phyloP scores from a whole-genome alignment of 2,113 vertebrate species.

The Mustela nigripes region DNA sequence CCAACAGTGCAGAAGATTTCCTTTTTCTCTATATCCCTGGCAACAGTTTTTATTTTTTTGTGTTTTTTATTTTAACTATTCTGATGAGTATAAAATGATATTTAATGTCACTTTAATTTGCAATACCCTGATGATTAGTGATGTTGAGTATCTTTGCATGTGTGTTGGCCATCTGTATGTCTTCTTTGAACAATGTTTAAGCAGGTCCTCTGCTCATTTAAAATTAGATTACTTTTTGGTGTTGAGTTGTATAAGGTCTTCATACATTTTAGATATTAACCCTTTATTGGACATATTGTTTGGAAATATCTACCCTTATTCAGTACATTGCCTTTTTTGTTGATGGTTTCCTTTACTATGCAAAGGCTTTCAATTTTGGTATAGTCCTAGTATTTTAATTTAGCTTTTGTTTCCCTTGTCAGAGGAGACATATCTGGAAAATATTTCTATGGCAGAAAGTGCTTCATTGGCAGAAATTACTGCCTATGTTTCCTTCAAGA shows the following conservation, averaged over 20 bases:
- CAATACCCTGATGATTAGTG: background rate
- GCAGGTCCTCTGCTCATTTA: background rate
- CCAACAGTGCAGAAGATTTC: background rate
- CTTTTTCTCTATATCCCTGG: background rate
- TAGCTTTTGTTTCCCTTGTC: background rate
- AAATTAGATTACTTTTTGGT: background rate
- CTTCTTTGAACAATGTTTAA: background rate
- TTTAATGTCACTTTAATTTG: background rate
- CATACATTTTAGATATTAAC: background rate
- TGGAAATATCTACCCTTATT: background rate
- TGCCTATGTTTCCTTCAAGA: background rate
- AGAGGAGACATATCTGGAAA: background rate
- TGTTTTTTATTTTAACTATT: background rate
- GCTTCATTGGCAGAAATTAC: background rate
- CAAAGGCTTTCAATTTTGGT: background rate
- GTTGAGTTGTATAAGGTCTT: background rate
- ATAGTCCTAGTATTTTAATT: background rate
- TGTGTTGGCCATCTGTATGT: background rate
- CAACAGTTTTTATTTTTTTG: background rate
- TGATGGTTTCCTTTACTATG: background rate
- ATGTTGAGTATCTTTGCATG: background rate
- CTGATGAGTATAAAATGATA: background rate
- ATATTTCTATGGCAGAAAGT: background rate
- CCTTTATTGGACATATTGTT: background rate
- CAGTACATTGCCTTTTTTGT: background rate